Evolutionary conservation across 2,113 vertebrate species (phyloP), one percentile per base, ranked within the genome.

Genomic region (Tupaia chinensis): DNA sequence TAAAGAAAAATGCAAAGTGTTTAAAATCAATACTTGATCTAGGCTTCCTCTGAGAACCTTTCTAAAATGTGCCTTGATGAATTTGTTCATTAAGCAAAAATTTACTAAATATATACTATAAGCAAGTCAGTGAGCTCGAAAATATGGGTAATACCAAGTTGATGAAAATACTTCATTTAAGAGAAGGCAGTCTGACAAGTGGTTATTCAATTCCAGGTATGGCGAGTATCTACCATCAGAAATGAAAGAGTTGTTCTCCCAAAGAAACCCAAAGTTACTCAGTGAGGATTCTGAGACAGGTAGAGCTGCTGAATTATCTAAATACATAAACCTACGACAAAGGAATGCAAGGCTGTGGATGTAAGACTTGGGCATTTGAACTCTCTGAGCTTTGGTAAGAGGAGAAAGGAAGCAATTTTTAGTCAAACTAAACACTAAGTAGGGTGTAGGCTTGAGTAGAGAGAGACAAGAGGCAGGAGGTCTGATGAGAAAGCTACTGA

Each of bases 1-100:
- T 76, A 83, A 60, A 89, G 19, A 94, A 89, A 91, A 89, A 77
- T 17, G 0, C 3, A 2, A 15, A 82, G 11, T 34, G 17, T 84
- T 89, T 80, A 81, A 90, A 87, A 95, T 93, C 83, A 69, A 58
- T 92, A 32, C 34, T 54, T 56, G 5, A 79, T 79, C 7, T n/a
- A 72, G 29, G 29, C 1, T 87, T 77, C 56, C 54, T 87, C 73
- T 87, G 87, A 69, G 11, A 32, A 58, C 19, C 85, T 85, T 91
- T 54, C 27, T 54, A 90, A 89, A 93, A 88, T 17, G 54, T 44
- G 22, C 3, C 9, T 80, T 5, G 14, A 22, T 56, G 19, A 60
- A 87, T 22, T 92, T 92, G 27, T 19, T 74, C 44, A 32, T 53
- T 90, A 87, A 89, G 17, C 58, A 77, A 29, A 66, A 3, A 74